phyloP scores from a whole-genome alignment of 2,888 invertebrate genomes.

The Synergus gifuensis region DNA sequence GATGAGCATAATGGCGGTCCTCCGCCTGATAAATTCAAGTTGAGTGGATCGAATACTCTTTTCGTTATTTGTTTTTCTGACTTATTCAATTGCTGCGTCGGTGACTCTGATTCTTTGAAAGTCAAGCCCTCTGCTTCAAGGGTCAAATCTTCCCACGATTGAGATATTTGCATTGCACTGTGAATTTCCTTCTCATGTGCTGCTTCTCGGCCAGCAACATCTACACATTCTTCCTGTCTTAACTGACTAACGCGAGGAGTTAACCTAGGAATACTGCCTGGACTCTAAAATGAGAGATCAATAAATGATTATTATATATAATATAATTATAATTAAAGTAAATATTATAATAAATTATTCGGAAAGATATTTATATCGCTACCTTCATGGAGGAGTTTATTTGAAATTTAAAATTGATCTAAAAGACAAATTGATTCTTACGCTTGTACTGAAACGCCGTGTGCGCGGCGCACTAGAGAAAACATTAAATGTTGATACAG shows the following conservation, averaged over 20 bases:
- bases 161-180: conserved; percentile 95
- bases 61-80: conserved; percentile 68
- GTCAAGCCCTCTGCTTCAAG: conserved; percentile 82
- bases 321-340: neutral
- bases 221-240: conserved; percentile 92
- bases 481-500: conserved; percentile 84
- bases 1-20: conserved; percentile 81
- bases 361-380: neutral
- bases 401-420: conserved; percentile 1
- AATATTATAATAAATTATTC: neutral
- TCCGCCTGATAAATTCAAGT: conserved; percentile 74
- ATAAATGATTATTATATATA: neutral
- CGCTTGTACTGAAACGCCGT: conserved; percentile 93
- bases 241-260: conserved; percentile 93
- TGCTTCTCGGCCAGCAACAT: conserved; percentile 90
- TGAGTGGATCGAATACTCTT: conserved; percentile 75
- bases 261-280: conserved; percentile 81
- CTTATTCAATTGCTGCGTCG: conserved; percentile 68
- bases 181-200: conserved; percentile 95
- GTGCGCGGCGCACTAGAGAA: conserved; percentile 87
- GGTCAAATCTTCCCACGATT: conserved; percentile 95
- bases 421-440: conserved; percentile 78
- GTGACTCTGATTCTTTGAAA: conserved; percentile 74
- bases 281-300: conserved; percentile 74
- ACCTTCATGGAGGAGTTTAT: neutral